phyloP scores from a whole-genome alignment of 2,888 invertebrate genomes.

The Isoperla grammatica region DNA sequence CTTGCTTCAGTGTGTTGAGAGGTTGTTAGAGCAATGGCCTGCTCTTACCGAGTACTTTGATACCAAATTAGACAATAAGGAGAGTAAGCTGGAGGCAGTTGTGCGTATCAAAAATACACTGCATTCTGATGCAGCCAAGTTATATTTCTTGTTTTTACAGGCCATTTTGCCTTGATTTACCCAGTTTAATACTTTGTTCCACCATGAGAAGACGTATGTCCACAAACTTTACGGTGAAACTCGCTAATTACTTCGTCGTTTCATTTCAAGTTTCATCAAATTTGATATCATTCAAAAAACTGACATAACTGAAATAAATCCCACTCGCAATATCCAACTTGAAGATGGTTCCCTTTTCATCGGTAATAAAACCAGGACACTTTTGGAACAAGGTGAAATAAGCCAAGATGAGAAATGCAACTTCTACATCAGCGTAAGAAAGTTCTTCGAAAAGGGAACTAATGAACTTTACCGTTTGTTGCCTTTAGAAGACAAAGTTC shows the following conservation, averaged over 20 bases:
- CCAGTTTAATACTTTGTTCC: background rate
- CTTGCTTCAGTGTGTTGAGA: conserved; percentile 10
- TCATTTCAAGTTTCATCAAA: background rate
- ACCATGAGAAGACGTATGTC: background rate
- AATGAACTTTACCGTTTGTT: conserved; percentile 6
- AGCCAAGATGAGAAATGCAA: background rate
- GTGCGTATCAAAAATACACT: background rate
- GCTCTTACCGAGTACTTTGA: conserved; percentile 3
- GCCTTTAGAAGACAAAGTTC: conserved; percentile 3
- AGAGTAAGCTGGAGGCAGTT: background rate
- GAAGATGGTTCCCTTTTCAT: conserved; percentile 1
- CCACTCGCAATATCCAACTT: background rate
- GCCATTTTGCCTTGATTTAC: background rate
- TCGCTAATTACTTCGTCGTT: background rate
- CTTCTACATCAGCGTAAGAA: background rate
- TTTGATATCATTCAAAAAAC: background rate
- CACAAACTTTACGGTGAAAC: conserved; percentile 5
- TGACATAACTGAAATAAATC: background rate
- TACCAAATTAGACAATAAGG: background rate
- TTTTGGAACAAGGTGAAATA: background rate
- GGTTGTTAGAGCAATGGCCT: conserved; percentile 5
- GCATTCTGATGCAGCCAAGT: background rate
- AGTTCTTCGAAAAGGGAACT: background rate
- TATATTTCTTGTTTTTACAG: background rate
- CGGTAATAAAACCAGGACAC: background rate